Evolutionary conservation across 1,140 invertebrate genomes (phyloP).

Genomic region (Apolygus lucorum): DNA sequence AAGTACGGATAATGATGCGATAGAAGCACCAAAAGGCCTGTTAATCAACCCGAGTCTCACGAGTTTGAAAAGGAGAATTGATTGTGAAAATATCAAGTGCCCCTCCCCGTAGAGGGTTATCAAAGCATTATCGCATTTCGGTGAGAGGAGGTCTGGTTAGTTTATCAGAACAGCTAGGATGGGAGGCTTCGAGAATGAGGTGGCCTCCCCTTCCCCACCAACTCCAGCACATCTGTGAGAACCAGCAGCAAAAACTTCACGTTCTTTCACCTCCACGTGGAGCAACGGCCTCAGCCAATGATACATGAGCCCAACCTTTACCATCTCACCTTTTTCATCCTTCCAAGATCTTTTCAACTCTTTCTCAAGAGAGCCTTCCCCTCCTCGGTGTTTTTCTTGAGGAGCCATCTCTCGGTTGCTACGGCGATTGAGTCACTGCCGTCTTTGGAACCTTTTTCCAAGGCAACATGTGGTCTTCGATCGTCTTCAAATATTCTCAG

Average conservation of each 20-base stretch:
- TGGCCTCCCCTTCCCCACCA: too few species aligned
- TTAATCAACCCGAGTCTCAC: too few species aligned
- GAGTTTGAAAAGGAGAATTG: too few species aligned
- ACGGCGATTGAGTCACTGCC: not conserved
- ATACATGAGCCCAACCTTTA: slow-evolving; percentile 14
- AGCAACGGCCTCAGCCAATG: not conserved
- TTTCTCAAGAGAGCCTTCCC: too few species aligned
- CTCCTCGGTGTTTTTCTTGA: too few species aligned
- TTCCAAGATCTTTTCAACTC: not conserved
- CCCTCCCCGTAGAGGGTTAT: too few species aligned
- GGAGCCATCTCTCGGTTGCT: too few species aligned
- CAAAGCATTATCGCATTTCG: too few species aligned
- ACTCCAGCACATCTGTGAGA: not conserved
- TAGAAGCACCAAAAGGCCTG: too few species aligned
- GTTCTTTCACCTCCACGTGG: slow-evolving; percentile 1
- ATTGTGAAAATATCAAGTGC: too few species aligned
- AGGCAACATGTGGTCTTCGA: not conserved
- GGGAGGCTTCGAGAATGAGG: not conserved
- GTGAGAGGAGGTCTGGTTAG: not conserved
- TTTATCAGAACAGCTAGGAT: not conserved
- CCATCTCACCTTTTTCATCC: slow-evolving; percentile 9
- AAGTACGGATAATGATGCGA: too few species aligned
- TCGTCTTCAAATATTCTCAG: not conserved
- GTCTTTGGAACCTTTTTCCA: not conserved
- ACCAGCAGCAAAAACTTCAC: not conserved